These are phyloP conservation scores for Passer montanus DNA, from an alignment of 2,113 vertebrate species.

Conservation along the genomic window DNA sequence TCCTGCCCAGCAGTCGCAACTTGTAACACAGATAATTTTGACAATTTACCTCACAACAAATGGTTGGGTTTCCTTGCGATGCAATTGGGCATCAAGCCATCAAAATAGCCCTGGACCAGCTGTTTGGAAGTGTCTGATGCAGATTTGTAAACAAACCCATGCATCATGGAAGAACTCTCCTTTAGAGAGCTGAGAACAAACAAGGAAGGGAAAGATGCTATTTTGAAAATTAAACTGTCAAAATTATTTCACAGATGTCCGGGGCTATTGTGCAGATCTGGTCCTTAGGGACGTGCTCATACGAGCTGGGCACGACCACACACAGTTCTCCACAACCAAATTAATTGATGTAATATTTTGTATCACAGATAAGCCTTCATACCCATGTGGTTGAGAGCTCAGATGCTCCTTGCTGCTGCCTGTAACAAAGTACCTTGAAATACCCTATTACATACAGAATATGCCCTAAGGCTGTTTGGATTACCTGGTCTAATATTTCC, in stretches of 20 bases:
- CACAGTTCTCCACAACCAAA: not conserved
- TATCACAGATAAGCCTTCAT: not conserved
- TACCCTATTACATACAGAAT: fast-evolving
- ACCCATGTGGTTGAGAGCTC: not conserved
- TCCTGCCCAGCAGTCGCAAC: not conserved
- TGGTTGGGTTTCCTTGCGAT: not conserved
- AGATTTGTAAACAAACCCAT: not conserved
- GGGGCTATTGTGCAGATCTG: not conserved
- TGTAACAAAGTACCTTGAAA: not conserved
- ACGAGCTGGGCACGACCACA: not conserved
- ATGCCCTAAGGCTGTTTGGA: not conserved
- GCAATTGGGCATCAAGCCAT: not conserved
- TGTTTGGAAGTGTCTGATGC: not conserved
- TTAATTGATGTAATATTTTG: not conserved
- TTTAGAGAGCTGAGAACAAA: not conserved
- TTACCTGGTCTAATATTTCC: not conserved
- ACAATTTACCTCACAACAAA: not conserved
- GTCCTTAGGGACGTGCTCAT: not conserved
- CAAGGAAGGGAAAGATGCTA: not conserved
- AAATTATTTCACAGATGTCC: not conserved
- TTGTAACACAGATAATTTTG: not conserved
- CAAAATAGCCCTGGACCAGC: not conserved
- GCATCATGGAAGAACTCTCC: not conserved
- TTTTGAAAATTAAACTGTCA: not conserved
- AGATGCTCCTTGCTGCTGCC: not conserved